Conservation (phyloP, 64 coral and sea anemone species). For the Trachythela sp. region DNA sequence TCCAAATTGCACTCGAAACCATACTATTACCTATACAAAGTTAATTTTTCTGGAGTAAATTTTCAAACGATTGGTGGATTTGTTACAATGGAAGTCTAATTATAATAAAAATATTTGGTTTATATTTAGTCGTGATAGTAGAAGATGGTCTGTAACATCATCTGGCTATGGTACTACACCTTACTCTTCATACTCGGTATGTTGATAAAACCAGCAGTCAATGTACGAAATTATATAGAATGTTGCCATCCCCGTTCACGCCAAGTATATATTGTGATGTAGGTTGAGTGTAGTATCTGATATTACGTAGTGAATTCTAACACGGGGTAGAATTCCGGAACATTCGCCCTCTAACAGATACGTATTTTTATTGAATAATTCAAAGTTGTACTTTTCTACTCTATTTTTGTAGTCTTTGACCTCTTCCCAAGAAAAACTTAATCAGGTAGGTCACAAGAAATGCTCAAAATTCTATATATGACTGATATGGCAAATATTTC, state of each 20-base stretch:
- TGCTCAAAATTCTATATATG: too few relatives aligned
- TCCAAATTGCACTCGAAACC: too few relatives aligned
- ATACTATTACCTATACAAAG: too few relatives aligned
- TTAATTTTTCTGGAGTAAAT: too few relatives aligned
- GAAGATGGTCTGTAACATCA: conserved; percentile 16
- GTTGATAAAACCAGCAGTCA: background rate
- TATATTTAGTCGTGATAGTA: background rate
- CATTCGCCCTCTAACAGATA: background rate
- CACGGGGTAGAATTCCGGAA: background rate
- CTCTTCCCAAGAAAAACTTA: background rate
- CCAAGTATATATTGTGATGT: too few relatives aligned
- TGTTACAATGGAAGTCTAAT: too few relatives aligned
- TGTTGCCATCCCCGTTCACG: too few relatives aligned
- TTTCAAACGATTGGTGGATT: too few relatives aligned
- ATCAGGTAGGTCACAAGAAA: background rate
- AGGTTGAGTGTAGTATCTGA: too few relatives aligned
- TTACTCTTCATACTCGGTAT: conserved; percentile 14
- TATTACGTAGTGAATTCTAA: background rate
- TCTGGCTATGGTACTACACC: conserved; percentile 11
- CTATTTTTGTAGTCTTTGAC: background rate
- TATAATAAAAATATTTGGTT: background rate
- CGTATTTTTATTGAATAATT: too few relatives aligned
- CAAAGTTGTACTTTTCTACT: background rate
- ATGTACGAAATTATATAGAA: too few relatives aligned
- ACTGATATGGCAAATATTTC: too few relatives aligned